phyloP scores from a whole-genome alignment of 2,888 invertebrate genomes.

The Conomelus anceps region DNA sequence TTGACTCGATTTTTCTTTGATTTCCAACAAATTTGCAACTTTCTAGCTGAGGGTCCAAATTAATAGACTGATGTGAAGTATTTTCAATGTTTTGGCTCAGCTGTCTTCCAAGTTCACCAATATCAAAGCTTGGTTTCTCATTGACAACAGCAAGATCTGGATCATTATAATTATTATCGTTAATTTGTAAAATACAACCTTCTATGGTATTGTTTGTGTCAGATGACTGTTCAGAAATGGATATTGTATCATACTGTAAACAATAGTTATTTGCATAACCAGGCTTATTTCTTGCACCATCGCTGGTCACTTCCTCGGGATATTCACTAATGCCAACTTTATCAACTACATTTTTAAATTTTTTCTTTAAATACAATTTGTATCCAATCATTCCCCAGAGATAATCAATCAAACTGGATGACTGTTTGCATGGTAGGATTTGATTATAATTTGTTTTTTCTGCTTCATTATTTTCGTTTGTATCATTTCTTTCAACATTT shows the following conservation, averaged over 20 bases:
- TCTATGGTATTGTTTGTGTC: background rate
- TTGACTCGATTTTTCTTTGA: background rate
- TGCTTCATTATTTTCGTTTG: background rate
- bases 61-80: background rate
- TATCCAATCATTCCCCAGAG: background rate
- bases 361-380: background rate
- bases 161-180: background rate
- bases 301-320: background rate
- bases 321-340: background rate
- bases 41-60: background rate
- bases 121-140: background rate
- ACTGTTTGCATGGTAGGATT: background rate
- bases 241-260: background rate
- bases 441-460: background rate
- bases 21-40: background rate
- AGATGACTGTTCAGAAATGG: background rate
- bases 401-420: background rate
- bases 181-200: background rate
- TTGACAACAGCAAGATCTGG: background rate
- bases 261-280: background rate
- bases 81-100: background rate
- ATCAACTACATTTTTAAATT: background rate
- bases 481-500: background rate
- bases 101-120: background rate
- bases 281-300: background rate